Base-by-base conservation (phyloP, 1,140 invertebrate genomes). In the Drosophila murphyi region DNA sequence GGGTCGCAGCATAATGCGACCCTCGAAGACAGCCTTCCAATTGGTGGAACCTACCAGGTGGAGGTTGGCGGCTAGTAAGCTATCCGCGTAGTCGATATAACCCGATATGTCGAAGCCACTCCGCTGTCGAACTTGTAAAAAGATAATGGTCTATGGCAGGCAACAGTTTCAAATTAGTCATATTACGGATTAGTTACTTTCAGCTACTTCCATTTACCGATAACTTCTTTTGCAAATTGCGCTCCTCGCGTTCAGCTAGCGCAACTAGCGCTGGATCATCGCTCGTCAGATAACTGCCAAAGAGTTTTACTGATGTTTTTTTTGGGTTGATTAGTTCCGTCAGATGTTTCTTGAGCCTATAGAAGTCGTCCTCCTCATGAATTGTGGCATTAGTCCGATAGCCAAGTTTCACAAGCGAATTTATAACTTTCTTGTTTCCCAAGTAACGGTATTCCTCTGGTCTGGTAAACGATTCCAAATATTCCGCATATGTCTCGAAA, bases 371-470 rank as follows among this genome's bases (percentile, higher is more conserved):
- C 48, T 78, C 68, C 0, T 70, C 72, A 7, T 76, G 73, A 2
- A 87, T 52, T 3, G 32, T 43, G 2, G 59, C 37, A 20, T 72
- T 64, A 0, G 45, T 77, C 0, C 78, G 63, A 55, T 82, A 86
- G 0, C 82, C 82, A 0, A 87, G 76, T 2, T 87, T 82, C 1
- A 77, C 48, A 69, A 55, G 0, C 31, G 65, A 4, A n/a, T 35
- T 35, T 60, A 55, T 20, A 28, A 60, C 7, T 2, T 34, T 20
- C 41, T 62, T 35, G 62, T 28, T 7, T 8, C 31, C 2, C 20
- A 86, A 57, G 28, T 86, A 86, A 0, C 71, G 74, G 32, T 52
- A 74, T 29, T 86, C 81, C 5, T 85, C 63, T n/a, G 55, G 12
- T 3, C 29, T 65, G 4, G 60, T 68, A 8, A 79, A 86, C 1